Percentiles rank a stretch among this genome's conserved stretches.
These are phyloP conservation scores for Platanista minor DNA, from an alignment of 2,113 vertebrate genomes.

Conservation along the genomic window DNA sequence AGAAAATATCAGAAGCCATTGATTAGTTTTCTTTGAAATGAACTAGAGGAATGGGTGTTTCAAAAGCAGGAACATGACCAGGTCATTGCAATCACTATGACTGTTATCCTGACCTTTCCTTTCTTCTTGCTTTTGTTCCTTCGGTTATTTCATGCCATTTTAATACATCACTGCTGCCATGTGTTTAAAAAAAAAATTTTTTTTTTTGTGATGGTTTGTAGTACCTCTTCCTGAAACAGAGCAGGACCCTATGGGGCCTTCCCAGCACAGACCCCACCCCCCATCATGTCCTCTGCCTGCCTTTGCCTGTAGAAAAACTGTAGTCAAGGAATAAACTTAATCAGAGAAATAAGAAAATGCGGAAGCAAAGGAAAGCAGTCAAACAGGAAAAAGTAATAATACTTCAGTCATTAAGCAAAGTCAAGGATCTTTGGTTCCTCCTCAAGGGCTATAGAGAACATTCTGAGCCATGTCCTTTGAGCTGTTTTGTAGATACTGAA, in stretches of 20 bases:
- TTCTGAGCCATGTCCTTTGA: background rate
- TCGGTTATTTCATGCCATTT: background rate
- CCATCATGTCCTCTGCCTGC: background rate
- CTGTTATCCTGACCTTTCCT: background rate
- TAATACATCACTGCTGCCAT: background rate
- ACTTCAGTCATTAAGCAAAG: background rate
- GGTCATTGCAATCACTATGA: background rate
- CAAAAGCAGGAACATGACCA: background rate
- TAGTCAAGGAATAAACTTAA: background rate
- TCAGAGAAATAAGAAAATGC: background rate
- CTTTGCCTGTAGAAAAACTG: background rate
- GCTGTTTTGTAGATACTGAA: background rate
- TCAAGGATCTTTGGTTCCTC: background rate
- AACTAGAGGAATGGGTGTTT: background rate
- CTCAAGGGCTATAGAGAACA: background rate
- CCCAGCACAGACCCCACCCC: no score
- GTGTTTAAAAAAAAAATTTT: background rate
- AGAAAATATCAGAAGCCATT: background rate
- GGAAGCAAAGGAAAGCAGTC: background rate
- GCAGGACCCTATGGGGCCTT: background rate
- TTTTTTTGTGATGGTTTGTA: background rate
- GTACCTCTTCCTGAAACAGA: background rate
- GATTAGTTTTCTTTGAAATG: conserved; percentile 29
- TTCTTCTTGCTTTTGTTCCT: background rate
- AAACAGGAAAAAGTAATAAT: background rate